These are phyloP conservation scores for Champsocephalus gunnari DNA, from an alignment of 2,797 vertebrate species.

Conservation along the genomic window DNA sequence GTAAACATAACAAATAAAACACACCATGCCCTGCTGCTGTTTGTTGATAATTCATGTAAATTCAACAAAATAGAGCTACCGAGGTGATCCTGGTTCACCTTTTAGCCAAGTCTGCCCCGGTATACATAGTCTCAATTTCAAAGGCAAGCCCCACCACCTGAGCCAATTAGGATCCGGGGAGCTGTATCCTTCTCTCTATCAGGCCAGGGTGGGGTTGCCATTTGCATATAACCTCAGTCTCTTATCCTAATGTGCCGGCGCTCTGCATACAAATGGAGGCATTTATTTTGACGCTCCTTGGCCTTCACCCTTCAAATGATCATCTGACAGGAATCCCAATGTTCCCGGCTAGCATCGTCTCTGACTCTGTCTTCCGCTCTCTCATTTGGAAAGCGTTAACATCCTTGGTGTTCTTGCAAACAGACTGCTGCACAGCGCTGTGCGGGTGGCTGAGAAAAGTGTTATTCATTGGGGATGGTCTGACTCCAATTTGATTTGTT, in stretches of 20 bases:
- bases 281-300: slow-evolving; percentile 81
- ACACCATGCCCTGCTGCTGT: slow-evolving; percentile 31
- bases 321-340: slow-evolving; percentile 85
- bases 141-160: slow-evolving; percentile 83
- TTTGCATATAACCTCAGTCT: slow-evolving; percentile 88
- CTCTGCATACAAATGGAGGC: slow-evolving; percentile 87
- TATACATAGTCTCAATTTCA: slow-evolving; percentile 85
- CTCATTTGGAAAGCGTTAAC: slow-evolving; percentile 72
- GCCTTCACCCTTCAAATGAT: slow-evolving; percentile 78
- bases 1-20: slow-evolving; percentile 31
- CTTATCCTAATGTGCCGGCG: slow-evolving; percentile 80
- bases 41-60: slow-evolving; percentile 69
- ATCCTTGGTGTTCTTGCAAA: slow-evolving; percentile 58
- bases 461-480: slow-evolving; percentile 46
- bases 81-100: slow-evolving; percentile 69
- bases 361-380: slow-evolving; percentile 64
- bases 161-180: slow-evolving; percentile 80
- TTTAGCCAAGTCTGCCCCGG: slow-evolving; percentile 72
- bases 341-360: slow-evolving; percentile 61
- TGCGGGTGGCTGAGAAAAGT: slow-evolving; percentile 36
- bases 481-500: slow-evolving; percentile 64
- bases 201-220: slow-evolving; percentile 75
- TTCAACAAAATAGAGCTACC: slow-evolving; percentile 47
- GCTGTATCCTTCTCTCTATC: slow-evolving; percentile 70
- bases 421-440: slow-evolving; percentile 42